Base-by-base conservation (phyloP, 1,140 invertebrate species). In the Drosophila truncata region DNA sequence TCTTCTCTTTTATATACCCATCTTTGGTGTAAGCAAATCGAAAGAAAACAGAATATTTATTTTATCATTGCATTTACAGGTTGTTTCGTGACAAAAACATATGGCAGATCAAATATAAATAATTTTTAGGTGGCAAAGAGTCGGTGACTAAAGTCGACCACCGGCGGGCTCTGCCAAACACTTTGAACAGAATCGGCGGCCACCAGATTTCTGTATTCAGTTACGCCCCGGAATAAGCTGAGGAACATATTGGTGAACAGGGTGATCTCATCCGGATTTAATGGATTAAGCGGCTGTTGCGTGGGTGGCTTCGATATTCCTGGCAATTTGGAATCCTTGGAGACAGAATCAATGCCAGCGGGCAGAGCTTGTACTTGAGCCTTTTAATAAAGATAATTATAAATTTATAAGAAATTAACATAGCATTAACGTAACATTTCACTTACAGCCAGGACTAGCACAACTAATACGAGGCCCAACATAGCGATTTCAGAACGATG, bases 161-260 rank as follows among this genome's bases (percentile, higher is more conserved):
- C 60, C 0, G 84, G 80, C n/a, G 84, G 84, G 75, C 80, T 88
- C 37, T 88, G 77, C 84, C 84, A 88, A 29, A 88, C 70, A 47
- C 78, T 84, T 58, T 88, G 78, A 0, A 88, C 80, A 0, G 85
- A 61, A 29, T 88, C 80, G 49, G 58, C 64, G 16, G 85, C 85
- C 33, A 88, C 78, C 31, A 73, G 4, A 63, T 88, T 88, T 5
- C 85, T 81, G 71, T 72, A 91, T 23, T 90, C 85, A 7, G 33
- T 57, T 20, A 82, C 55, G 0, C 78, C 82, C 7, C 78, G 75
- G 9, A 90, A 66, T 13, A 90, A 33, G 20, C 54, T 85, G 2
- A 90, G 75, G 4, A 90, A 90, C 86, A 90, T 76, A 1, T 33
- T 90, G 16, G 86, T 85, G 47, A 79, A 88, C 9, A 78, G 33